These are phyloP conservation scores for Platyura marginata DNA, from an alignment of 1,140 invertebrate species.

Conservation along the genomic window DNA sequence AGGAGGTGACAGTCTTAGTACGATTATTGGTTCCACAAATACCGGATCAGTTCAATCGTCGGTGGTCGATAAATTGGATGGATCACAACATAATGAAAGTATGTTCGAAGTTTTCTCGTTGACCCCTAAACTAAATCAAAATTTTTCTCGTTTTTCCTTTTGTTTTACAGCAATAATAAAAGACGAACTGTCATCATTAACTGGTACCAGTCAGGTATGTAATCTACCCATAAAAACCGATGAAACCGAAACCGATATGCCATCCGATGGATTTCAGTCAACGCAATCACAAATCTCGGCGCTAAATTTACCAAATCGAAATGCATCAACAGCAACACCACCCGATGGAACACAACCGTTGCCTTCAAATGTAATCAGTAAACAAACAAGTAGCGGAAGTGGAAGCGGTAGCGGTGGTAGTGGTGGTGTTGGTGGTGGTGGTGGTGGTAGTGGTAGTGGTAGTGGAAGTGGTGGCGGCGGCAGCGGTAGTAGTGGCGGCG, in stretches of 20 bases:
- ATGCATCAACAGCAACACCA: slow-evolving; percentile 8
- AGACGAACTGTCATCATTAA: neutral
- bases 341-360: slow-evolving; percentile 46
- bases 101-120: neutral
- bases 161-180: neutral
- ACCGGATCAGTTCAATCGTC: neutral
- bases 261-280: neutral
- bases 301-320: neutral
- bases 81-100: neutral
- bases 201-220: neutral
- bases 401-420: too few species aligned
- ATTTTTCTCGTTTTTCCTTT: neutral
- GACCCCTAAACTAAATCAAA: neutral
- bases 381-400: slow-evolving; percentile 61
- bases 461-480: too few species aligned
- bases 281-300: neutral
- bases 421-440: too few species aligned
- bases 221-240: neutral
- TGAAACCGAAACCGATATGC: neutral
- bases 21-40: neutral
- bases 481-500: too few species aligned
- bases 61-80: neutral
- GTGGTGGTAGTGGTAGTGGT: too few species aligned
- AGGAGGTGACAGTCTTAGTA: neutral
- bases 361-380: slow-evolving; percentile 57